Percentiles rank a stretch among this genome's conserved stretches.
These are phyloP conservation scores for Babylonia areolata DNA, from an alignment of 1,140 invertebrate species.

Conservation along the genomic window DNA sequence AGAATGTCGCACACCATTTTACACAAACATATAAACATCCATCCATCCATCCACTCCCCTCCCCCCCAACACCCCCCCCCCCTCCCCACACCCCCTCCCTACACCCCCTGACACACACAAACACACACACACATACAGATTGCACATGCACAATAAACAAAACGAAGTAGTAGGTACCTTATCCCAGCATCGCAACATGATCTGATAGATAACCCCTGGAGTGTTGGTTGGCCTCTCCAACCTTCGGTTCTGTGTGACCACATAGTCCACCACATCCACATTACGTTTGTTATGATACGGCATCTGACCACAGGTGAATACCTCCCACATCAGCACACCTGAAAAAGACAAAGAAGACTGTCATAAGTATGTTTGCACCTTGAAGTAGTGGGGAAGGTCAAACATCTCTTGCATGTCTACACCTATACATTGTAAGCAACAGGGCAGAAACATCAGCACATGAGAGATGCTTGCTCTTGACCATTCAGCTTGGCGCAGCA, in stretches of 20 bases:
- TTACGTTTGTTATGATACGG: constrained; percentile 82
- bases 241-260: constrained; percentile 61
- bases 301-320: constrained; percentile 70
- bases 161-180: constrained; percentile 78
- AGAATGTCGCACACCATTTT: no score
- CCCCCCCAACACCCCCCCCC: no score
- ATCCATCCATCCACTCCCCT: no score
- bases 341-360: constrained; percentile 46
- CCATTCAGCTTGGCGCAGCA: no score
- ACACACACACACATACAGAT: no score
- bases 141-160: no score
- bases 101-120: no score
- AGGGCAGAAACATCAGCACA: background rate
- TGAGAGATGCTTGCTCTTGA: no score
- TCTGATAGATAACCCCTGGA: constrained; percentile 60
- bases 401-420: background rate
- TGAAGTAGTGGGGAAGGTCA: no score
- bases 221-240: constrained; percentile 60
- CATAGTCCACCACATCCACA: constrained; percentile 81
- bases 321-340: constrained; percentile 94
- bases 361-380: no score
- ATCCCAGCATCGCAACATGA: constrained; percentile 83
- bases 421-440: background rate
- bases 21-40: no score
- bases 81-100: no score